A percentile compares a stretch with the other conserved stretches of the same genome.
Evolutionary conservation across 1,140 invertebrate genomes (phyloP).

Genomic region (Protaetia brevitarsis): DNA sequence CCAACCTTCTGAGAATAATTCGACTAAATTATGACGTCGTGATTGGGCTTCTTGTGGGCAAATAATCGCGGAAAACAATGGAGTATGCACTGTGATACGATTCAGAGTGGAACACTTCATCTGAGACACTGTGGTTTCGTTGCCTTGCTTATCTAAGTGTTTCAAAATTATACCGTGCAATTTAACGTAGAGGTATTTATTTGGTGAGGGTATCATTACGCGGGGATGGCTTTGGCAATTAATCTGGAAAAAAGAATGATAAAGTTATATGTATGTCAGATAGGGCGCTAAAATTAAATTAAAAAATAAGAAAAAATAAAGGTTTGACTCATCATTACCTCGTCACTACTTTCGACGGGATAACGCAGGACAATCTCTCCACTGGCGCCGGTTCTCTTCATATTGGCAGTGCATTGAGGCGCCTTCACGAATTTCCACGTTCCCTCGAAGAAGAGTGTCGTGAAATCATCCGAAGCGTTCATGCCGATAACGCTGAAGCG

Average conservation of each 20-base stretch:
- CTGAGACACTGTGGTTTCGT: conserved; percentile 46
- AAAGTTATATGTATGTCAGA: too few relatives aligned
- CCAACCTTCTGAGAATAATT: conserved; percentile 84
- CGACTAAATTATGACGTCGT: conserved; percentile 60
- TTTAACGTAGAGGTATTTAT: conserved; percentile 68
- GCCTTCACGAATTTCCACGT: conserved; percentile 76
- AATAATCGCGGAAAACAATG: conserved; percentile 63
- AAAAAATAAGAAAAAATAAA: too few relatives aligned
- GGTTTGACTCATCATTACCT: too few relatives aligned
- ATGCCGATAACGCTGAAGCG: conserved; percentile 77
- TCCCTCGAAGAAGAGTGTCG: conserved; percentile 79
- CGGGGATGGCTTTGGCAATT: conserved; percentile 74
- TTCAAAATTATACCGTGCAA: conserved; percentile 61
- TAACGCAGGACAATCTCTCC: conserved; percentile 67
- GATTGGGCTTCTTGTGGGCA: conserved; percentile 64
- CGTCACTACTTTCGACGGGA: conserved; percentile 58
- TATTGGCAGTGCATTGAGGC: conserved; percentile 61
- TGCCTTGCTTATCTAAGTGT: conserved; percentile 53
- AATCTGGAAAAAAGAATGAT: conserved; percentile 54
- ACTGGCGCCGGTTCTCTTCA: conserved; percentile 68
- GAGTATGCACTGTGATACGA: conserved; percentile 69
- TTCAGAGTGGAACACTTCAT: conserved; percentile 65
- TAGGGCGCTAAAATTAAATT: too few relatives aligned
- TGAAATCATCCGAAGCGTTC: conserved; percentile 79
- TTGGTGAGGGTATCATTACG: conserved; percentile 71